Percentiles rank a stretch among this genome's conserved stretches.
These are phyloP conservation scores for Poliocrania exsul DNA, from an alignment of 2,797 vertebrate species.

Conservation along the genomic window DNA sequence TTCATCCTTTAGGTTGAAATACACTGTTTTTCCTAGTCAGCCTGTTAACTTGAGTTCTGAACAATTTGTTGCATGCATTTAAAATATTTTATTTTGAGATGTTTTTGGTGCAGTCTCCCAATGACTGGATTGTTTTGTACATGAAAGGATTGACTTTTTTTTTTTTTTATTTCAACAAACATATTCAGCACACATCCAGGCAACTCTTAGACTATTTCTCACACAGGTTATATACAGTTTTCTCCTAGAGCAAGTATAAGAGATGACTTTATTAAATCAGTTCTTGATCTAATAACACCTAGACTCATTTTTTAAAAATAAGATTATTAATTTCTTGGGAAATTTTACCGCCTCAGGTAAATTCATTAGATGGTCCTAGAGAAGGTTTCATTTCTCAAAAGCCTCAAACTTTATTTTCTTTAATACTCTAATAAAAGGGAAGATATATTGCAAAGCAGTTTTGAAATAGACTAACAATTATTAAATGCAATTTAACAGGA, in stretches of 20 bases:
- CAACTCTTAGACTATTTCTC: not conserved
- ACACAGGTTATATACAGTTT: not conserved
- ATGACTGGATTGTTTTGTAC: not conserved
- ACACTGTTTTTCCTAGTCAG: not conserved
- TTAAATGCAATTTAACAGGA: constrained; percentile 15
- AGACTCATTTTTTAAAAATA: not conserved
- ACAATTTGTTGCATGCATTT: not conserved
- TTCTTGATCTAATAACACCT: constrained; percentile 40
- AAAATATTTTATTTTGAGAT: not conserved
- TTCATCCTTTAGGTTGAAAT: not conserved
- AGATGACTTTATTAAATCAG: constrained; percentile 32
- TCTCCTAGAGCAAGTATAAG: not conserved
- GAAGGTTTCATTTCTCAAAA: constrained; percentile 34
- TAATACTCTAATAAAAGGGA: constrained; percentile 9
- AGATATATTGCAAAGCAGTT: not conserved
- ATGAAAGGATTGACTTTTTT: not conserved
- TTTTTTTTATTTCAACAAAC: not conserved
- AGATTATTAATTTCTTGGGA: constrained; percentile 30
- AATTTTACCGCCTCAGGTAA: constrained; percentile 17
- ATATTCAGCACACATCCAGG: not conserved
- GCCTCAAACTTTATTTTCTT: not conserved
- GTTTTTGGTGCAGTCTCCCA: not conserved
- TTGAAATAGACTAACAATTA: not conserved
- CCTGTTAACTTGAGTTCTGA: not conserved
- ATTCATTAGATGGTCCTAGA: not conserved